A percentile compares a stretch with the other conserved stretches of the same genome.
phyloP scores from a whole-genome alignment of 2,113 vertebrate species.

The Ammodytes dubius region DNA sequence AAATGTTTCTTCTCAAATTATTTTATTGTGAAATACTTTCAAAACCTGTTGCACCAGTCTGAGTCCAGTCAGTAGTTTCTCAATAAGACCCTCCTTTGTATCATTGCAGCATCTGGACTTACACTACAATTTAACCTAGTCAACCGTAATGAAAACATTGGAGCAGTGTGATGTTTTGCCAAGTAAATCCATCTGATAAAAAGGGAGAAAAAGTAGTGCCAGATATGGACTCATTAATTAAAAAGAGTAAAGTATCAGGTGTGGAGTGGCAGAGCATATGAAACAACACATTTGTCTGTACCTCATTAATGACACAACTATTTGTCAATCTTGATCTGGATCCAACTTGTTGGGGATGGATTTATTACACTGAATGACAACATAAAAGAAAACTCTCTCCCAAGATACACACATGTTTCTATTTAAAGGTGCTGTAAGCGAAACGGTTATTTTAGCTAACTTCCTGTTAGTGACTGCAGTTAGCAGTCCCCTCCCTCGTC shows the following conservation, averaged over 20 bases:
- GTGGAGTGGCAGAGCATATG: background rate
- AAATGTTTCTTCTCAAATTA: background rate
- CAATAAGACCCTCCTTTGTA: background rate
- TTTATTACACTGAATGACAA: background rate
- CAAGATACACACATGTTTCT: background rate
- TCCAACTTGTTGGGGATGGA: background rate
- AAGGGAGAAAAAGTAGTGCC: background rate
- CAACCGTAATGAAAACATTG: background rate
- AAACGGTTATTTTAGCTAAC: too few species aligned
- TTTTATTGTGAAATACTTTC: background rate
- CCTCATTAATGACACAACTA: background rate
- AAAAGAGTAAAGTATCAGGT: background rate
- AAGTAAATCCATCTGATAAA: background rate
- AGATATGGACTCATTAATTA: background rate
- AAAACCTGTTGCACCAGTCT: constrained; percentile 8
- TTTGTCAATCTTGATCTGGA: background rate
- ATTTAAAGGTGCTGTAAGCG: background rate
- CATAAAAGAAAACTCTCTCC: background rate
- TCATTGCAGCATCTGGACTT: background rate
- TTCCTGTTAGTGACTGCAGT: too few species aligned
- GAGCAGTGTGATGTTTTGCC: background rate
- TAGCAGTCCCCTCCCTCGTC: too few species aligned
- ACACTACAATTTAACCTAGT: background rate
- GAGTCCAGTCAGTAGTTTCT: background rate
- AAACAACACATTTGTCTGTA: background rate